Conservation (phyloP, 2,797 vertebrate species). For the Echiichthys vipera region DNA sequence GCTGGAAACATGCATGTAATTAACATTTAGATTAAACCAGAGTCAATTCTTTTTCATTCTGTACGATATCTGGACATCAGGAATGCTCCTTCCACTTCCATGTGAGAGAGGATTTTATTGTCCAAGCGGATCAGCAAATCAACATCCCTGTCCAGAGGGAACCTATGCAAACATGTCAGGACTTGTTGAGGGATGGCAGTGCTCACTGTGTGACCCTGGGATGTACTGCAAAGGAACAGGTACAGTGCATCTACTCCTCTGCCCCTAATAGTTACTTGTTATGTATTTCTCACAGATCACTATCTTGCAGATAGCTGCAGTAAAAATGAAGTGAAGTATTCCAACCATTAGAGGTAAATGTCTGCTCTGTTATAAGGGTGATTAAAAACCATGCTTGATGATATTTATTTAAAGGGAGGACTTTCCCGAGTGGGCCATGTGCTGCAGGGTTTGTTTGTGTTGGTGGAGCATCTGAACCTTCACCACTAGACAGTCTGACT, state of each 20-base stretch:
- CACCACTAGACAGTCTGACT: conserved; percentile 67
- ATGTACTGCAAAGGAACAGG: conserved; percentile 84
- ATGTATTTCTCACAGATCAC: not conserved
- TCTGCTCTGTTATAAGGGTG: not conserved
- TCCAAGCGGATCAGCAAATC: conserved; percentile 71
- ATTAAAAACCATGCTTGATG: conserved; percentile 22
- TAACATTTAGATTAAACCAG: not conserved
- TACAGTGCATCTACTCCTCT: conserved; percentile 37
- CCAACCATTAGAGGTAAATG: not conserved
- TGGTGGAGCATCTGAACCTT: conserved; percentile 69
- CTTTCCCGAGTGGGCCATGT: conserved; percentile 78
- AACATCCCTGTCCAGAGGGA: conserved; percentile 81
- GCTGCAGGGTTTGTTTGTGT: conserved; percentile 82
- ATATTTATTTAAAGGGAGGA: conserved; percentile 72
- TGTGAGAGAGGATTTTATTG: conserved; percentile 86
- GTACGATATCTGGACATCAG: conserved; percentile 56
- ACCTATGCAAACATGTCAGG: conserved; percentile 82
- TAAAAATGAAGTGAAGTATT: not conserved
- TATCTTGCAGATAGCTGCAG: not conserved
- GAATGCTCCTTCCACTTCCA: conserved; percentile 64
- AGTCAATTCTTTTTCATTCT: conserved; percentile 7
- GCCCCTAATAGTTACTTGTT: not conserved
- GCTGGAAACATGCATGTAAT: not conserved
- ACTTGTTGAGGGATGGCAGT: conserved; percentile 73
- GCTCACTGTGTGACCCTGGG: conserved; percentile 82